Evolutionary conservation across 2,113 vertebrate species (phyloP).

Genomic region (Chelonoidis abingdonii): DNA sequence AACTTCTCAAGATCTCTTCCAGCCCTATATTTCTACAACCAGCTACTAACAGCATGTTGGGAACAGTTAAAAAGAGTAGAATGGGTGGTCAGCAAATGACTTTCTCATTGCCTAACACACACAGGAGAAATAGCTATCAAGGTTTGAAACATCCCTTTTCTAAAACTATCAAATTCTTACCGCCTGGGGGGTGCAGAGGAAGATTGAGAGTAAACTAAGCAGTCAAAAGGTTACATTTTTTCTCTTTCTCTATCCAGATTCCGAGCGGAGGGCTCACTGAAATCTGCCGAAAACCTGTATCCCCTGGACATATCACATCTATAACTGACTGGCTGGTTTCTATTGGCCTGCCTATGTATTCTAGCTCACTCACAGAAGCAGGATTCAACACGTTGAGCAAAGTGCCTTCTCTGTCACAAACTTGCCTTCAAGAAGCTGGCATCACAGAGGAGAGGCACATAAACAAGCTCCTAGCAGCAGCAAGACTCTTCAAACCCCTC

Average conservation of each 20-base stretch:
- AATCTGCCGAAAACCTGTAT: slow-evolving; percentile 89
- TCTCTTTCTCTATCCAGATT: slow-evolving; percentile 82
- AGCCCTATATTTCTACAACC: not conserved
- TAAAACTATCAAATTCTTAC: not conserved
- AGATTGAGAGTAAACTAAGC: not conserved
- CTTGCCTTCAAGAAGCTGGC: slow-evolving; percentile 86
- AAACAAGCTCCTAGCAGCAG: slow-evolving; percentile 88
- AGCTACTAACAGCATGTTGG: not conserved
- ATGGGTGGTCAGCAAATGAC: not conserved
- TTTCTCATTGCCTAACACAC: not conserved
- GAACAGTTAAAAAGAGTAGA: not conserved
- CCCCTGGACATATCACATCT: slow-evolving; percentile 84
- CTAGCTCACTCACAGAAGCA: slow-evolving; percentile 80
- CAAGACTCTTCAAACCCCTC: slow-evolving; percentile 82
- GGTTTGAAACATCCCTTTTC: not conserved
- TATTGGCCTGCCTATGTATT: slow-evolving; percentile 95
- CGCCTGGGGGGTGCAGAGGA: not conserved
- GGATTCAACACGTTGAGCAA: slow-evolving; percentile 87
- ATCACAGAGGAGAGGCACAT: slow-evolving; percentile 90
- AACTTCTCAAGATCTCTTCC: not conserved
- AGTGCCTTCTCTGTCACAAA: slow-evolving; percentile 90
- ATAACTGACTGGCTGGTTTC: slow-evolving; percentile 93
- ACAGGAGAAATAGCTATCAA: not conserved
- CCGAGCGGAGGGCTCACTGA: slow-evolving; percentile 94
- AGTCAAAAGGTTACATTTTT: not conserved